These are phyloP conservation scores for Pongo abelii DNA, from an alignment of 2,113 vertebrate genomes.

Conservation along the genomic window DNA sequence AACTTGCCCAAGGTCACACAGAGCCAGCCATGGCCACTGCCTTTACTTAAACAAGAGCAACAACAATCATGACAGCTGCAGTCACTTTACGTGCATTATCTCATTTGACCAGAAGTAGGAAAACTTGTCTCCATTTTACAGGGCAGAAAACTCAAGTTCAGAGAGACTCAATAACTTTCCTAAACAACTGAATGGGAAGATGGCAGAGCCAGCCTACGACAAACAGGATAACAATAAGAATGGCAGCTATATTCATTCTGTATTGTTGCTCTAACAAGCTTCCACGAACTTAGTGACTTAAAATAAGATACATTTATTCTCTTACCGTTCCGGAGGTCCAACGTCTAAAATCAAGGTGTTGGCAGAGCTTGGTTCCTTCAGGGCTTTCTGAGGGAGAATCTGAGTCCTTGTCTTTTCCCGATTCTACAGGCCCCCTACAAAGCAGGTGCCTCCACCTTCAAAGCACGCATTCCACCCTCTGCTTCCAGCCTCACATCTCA, in stretches of 20 bases:
- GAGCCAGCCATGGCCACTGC: background rate
- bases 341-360: background rate
- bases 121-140: background rate
- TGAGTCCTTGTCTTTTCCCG: background rate
- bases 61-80: background rate
- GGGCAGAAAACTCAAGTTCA: background rate
- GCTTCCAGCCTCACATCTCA: background rate
- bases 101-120: background rate
- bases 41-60: background rate
- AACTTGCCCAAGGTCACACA: background rate
- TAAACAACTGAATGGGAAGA: background rate
- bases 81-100: too few species aligned
- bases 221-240: accelerated
- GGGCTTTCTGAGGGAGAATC: background rate
- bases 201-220: background rate
- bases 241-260: accelerated
- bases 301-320: background rate
- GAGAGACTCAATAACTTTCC: background rate
- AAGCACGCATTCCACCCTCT: accelerated
- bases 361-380: accelerated
- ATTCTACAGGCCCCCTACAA: background rate
- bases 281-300: background rate
- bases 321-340: background rate
- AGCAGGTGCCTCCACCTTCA: background rate
- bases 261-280: accelerated